Conservation (phyloP, 1,140 invertebrate species). For the Aphidius ervi region DNA sequence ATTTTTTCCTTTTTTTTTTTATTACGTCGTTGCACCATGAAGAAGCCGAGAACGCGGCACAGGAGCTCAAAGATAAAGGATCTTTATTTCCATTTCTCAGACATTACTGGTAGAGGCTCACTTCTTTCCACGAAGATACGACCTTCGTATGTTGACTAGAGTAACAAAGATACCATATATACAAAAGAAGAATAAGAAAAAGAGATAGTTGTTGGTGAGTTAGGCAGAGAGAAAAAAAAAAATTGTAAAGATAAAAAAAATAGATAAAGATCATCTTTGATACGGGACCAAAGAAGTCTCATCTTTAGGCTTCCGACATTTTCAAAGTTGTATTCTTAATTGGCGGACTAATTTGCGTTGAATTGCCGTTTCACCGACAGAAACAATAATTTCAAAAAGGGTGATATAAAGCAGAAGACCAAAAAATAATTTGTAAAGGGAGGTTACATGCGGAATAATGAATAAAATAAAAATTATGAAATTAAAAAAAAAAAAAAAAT, state of each 20-base stretch:
- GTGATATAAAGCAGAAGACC: neutral
- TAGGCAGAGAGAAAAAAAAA: neutral
- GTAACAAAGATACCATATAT: too few species aligned
- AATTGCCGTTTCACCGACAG: constrained; percentile 5
- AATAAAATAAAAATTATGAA: neutral
- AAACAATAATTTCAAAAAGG: constrained; percentile 16
- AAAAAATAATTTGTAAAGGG: neutral
- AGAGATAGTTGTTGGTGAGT: constrained; percentile 1
- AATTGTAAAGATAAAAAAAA: constrained; percentile 4
- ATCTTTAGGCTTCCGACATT: constrained; percentile 6
- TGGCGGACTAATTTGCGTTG: constrained; percentile 24
- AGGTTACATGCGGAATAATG: neutral
- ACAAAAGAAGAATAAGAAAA: constrained; percentile 3
- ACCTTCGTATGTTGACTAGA: neutral
- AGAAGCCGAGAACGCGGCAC: constrained; percentile 21
- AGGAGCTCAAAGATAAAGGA: constrained; percentile 31
- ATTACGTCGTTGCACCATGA: constrained; percentile 16
- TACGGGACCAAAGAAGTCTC: constrained; percentile 9
- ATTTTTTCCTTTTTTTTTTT: constrained; percentile 5
- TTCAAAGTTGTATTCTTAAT: constrained; percentile 20
- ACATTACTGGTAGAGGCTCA: constrained; percentile 17
- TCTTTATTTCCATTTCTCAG: constrained; percentile 32
- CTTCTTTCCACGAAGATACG: constrained; percentile 21
- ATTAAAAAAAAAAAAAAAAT: neutral
- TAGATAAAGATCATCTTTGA: constrained; percentile 29